Percentiles rank a stretch among this genome's conserved stretches.
Conservation (phyloP, 2,888 invertebrate species). For the Tenthredo livida region DNA sequence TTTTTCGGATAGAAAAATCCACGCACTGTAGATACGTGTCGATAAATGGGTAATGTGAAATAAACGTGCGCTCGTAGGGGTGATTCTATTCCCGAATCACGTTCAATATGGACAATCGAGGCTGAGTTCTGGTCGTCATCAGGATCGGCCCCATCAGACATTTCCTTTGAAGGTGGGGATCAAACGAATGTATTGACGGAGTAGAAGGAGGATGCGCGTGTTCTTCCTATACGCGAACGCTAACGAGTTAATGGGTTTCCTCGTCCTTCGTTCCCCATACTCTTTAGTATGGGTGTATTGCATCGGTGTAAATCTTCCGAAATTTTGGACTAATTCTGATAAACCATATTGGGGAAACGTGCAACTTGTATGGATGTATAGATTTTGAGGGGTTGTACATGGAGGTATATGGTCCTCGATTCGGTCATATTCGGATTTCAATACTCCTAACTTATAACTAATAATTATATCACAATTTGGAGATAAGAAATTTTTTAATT, state of each 20-base stretch:
- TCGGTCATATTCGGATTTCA: no score
- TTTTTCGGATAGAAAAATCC: no score
- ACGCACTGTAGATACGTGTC: no score
- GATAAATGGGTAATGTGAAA: not conserved
- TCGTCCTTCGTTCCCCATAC: not conserved
- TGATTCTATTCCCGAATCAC: not conserved
- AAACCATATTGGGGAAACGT: no score
- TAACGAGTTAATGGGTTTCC: conserved; percentile 49
- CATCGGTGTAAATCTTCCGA: conserved; percentile 11
- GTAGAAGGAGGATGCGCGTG: conserved; percentile 24
- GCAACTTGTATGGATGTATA: no score
- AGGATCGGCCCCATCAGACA: conserved; percentile 27
- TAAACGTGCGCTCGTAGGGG: not conserved
- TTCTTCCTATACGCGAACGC: conserved; percentile 26
- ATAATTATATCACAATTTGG: no score
- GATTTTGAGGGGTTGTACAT: no score
- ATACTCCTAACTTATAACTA: no score
- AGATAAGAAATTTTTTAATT: no score
- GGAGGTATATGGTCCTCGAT: no score
- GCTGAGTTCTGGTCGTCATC: not conserved
- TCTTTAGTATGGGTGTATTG: conserved; percentile 2
- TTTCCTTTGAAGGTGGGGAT: conserved; percentile 43
- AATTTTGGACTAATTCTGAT: conserved; percentile 17
- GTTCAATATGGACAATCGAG: conserved; percentile 31
- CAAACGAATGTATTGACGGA: conserved; percentile 43